Base-by-base conservation (phyloP, 2,888 invertebrate species). In the Limnephilus lunatus region DNA sequence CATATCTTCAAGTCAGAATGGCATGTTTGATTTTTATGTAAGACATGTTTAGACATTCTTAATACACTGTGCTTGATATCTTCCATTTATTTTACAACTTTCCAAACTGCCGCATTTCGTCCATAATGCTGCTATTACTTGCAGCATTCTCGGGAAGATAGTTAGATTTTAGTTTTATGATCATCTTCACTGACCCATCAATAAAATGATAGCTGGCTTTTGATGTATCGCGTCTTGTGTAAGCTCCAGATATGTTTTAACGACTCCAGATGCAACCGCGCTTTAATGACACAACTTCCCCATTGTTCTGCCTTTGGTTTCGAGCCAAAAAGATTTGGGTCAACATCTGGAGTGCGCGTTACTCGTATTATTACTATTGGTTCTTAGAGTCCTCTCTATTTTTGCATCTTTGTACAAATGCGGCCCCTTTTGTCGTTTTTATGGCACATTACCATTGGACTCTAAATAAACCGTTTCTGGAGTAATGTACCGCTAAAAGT, bases 261-360 rank as follows among this genome's bases (percentile, higher is more conserved):
- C 48, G 44, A 25, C 5, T 14, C 35, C 85, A 86, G 25, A 86
- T 39, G 85, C 85, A 39, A 25, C 25, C 85, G 35, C 68, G 68
- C 25, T 83, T 83, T 86, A 44, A 86, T 44, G 85, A 86, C 68
- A 25, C 7, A 25, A 68, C 68, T 68, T 68, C 68, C 68, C 44
- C 85, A 86, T 86, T 19, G 35, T 86, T 14, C 14, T 44, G 85
- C 14, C 30, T 86, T 44, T 86, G 85, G 39, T 86, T 86, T 85
- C 30, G 48, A 39, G 44, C 32, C 85, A 85, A 85, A 85, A 85
- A 85, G 39, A 85, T 85, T 85, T 85, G 44, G n/a, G 44, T 44
- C 44, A 39, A 85, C 85, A 85, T 44, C 39, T 35, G 39, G 44
- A 68, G n/a, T 9, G n/a, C 25, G 68, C 68, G 25, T 25, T 68